These are phyloP conservation scores for Stichodactyla mertensii DNA, from an alignment of 64 coral and sea anemone species.

Conservation along the genomic window DNA sequence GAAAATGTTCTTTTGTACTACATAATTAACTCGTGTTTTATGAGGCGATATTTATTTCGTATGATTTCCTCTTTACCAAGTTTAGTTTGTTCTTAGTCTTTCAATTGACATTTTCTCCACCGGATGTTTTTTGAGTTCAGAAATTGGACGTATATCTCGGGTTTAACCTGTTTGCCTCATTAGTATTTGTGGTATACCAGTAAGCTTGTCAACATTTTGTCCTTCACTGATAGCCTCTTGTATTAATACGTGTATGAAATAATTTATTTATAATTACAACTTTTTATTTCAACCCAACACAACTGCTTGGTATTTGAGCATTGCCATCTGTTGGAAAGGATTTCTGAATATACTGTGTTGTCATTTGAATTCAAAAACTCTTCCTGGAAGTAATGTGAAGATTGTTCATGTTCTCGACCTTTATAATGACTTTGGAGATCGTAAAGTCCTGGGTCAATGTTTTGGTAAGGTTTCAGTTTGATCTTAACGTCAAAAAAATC, in stretches of 20 bases:
- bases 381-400: background rate
- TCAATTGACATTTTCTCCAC: too few relatives aligned
- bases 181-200: background rate
- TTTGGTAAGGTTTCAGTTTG: background rate
- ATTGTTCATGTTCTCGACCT: background rate
- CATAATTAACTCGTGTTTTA: background rate
- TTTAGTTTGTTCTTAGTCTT: background rate
- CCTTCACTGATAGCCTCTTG: background rate
- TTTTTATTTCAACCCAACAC: conserved; percentile 1
- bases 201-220: background rate
- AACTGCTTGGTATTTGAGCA: background rate
- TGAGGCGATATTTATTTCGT: background rate
- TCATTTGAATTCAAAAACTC: background rate
- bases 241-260: background rate
- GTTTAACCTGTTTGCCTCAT: background rate
- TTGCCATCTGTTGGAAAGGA: background rate
- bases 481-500: background rate
- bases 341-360: background rate
- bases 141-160: too few relatives aligned
- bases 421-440: background rate
- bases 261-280: conserved; percentile 1
- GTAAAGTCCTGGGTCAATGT: background rate
- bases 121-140: too few relatives aligned
- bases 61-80: background rate
- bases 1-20: background rate